A percentile compares a stretch with the other conserved stretches of the same genome.
Evolutionary conservation across 2,888 invertebrate genomes (phyloP).

Genomic region (Matsumyia berberina): DNA sequence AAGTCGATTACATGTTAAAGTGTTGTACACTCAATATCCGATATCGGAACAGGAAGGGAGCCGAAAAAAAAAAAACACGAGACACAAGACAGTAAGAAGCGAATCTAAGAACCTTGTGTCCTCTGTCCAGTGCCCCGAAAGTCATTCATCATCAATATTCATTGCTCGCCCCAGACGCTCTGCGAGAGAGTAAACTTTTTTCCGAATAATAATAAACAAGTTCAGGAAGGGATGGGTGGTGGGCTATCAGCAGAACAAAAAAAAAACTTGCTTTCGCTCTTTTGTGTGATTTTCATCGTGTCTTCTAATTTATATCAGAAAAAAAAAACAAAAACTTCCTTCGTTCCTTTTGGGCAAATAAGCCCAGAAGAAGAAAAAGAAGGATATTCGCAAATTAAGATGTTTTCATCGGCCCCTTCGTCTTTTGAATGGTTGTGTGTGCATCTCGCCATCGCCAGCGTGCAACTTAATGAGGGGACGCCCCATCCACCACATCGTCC

Average conservation of each 20-base stretch:
- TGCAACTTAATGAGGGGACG: slow-evolving; percentile 68
- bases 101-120: slow-evolving; percentile 63
- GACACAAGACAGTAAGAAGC: slow-evolving; percentile 20
- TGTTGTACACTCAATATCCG: slow-evolving; percentile 68
- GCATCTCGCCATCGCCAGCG: slow-evolving; percentile 45
- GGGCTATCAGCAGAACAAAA: slow-evolving; percentile 5
- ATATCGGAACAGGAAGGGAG: slow-evolving; percentile 25
- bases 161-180: slow-evolving; percentile 68
- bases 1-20: slow-evolving; percentile 74
- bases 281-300: slow-evolving; percentile 76
- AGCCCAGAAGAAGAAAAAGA: slow-evolving; percentile 45
- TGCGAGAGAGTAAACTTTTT: slow-evolving; percentile 53
- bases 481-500: slow-evolving; percentile 26
- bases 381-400: slow-evolving; percentile 75
- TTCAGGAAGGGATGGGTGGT: background rate
- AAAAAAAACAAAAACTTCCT: slow-evolving; percentile 42
- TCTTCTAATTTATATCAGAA: slow-evolving; percentile 73
- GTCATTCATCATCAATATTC: slow-evolving; percentile 76
- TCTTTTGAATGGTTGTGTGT: background rate
- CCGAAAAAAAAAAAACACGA: slow-evolving; percentile 8
- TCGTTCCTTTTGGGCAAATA: slow-evolving; percentile 45
- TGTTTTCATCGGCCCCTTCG: slow-evolving; percentile 31
- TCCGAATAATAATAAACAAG: slow-evolving; percentile 67
- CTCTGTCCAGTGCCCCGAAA: slow-evolving; percentile 38
- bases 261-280: slow-evolving; percentile 57